phyloP scores from a whole-genome alignment of 2,113 vertebrate species.

The Brachyhypopomus gauderio region DNA sequence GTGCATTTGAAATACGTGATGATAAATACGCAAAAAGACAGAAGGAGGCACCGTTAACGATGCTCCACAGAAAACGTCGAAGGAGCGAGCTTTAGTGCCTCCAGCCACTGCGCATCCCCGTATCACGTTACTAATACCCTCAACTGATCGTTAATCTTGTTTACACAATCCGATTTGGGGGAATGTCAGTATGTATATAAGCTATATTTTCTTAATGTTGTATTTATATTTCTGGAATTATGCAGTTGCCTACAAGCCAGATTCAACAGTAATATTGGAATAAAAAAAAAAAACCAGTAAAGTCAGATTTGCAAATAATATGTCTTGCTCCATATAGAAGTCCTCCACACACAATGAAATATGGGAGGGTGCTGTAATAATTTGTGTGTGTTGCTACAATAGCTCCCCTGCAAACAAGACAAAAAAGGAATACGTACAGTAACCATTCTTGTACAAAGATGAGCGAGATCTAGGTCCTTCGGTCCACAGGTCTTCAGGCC shows the following conservation, averaged over 20 bases:
- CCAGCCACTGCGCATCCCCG: slow-evolving; percentile 69
- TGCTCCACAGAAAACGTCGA: slow-evolving; percentile 45
- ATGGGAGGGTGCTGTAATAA: neutral
- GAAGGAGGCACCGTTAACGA: slow-evolving; percentile 56
- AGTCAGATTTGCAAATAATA: neutral
- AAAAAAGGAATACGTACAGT: slow-evolving; percentile 79
- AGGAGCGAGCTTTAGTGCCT: slow-evolving; percentile 51
- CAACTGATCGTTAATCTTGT: slow-evolving; percentile 68
- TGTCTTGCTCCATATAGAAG: neutral
- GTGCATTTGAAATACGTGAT: neutral
- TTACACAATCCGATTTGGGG: slow-evolving; percentile 50
- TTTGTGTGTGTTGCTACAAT: slow-evolving; percentile 3
- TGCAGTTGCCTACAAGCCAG: neutral
- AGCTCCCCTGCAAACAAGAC: slow-evolving; percentile 32
- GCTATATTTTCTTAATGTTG: neutral
- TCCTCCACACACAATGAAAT: neutral
- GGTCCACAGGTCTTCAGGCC: slow-evolving; percentile 72
- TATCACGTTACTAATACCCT: slow-evolving; percentile 67
- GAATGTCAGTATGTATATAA: slow-evolving; percentile 36
- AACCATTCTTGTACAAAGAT: slow-evolving; percentile 82
- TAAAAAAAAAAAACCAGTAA: neutral
- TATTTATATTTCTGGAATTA: neutral
- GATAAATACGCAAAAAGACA: slow-evolving; percentile 59
- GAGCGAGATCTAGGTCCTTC: slow-evolving; percentile 80
- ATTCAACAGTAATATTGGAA: neutral